Conservation (phyloP, 2,888 invertebrate species). For the Idaea biselata region DNA sequence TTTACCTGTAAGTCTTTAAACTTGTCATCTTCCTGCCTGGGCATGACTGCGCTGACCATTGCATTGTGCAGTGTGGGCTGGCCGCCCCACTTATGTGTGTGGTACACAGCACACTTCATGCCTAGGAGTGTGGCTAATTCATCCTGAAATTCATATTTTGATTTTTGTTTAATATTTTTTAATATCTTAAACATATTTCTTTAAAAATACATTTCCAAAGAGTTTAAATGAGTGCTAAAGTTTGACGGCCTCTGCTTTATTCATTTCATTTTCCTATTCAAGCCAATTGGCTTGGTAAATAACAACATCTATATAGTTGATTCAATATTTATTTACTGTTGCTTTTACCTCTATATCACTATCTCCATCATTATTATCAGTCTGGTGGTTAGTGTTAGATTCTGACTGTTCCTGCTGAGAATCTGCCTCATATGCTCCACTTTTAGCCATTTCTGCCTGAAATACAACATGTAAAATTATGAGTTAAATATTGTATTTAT, state of each 20-base stretch:
- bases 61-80: conserved; percentile 91
- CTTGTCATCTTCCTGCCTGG: conserved; percentile 68
- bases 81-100: conserved; percentile 89
- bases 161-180: too few species aligned
- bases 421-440: conserved; percentile 62
- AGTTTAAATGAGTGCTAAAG: too few species aligned
- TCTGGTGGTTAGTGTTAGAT: conserved; percentile 37
- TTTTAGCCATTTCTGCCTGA: conserved; percentile 79
- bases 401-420: conserved; percentile 35
- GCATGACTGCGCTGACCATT: conserved; percentile 86
- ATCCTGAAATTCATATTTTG: conserved; percentile 69
- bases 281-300: too few species aligned
- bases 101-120: conserved; percentile 93
- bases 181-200: too few species aligned
- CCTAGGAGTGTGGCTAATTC: conserved; percentile 87
- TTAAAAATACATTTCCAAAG: too few species aligned
- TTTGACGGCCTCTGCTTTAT: too few species aligned
- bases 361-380: conserved; percentile 35
- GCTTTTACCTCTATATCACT: conserved; percentile 72
- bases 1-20: conserved; percentile 83
- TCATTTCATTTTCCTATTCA: too few species aligned
- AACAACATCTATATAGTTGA: too few species aligned
- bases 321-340: too few species aligned
- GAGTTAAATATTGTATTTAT: background rate
- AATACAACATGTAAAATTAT: conserved; percentile 9